phyloP scores from a whole-genome alignment of 2,888 invertebrate genomes.

The Drosophila barbarae region DNA sequence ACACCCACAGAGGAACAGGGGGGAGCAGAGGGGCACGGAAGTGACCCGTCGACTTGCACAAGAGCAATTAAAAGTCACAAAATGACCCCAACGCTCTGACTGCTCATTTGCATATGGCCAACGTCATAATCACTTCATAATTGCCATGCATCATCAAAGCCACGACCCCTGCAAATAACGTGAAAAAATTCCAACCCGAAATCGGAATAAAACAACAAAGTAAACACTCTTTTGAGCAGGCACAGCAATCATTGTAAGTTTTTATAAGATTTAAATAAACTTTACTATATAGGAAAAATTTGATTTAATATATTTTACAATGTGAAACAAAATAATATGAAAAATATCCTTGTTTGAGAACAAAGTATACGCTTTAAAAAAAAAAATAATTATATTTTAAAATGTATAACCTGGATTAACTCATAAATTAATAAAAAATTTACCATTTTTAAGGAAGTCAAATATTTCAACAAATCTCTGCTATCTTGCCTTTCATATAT shows the following conservation, averaged over 20 bases:
- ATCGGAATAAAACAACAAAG: slow-evolving; percentile 12
- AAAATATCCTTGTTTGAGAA: background rate
- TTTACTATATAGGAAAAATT: too few relatives aligned
- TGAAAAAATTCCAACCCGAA: slow-evolving; percentile 12
- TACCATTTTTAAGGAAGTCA: too few relatives aligned
- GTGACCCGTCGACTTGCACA: slow-evolving; percentile 15
- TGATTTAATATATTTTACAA: background rate
- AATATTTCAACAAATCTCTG: too few relatives aligned
- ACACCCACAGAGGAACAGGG: background rate
- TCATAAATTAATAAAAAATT: too few relatives aligned
- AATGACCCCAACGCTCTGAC: slow-evolving; percentile 41
- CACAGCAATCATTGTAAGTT: too few relatives aligned
- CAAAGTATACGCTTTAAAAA: background rate
- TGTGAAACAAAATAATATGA: background rate
- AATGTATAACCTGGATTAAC: background rate
- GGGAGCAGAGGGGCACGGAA: background rate
- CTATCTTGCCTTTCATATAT: background rate
- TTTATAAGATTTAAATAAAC: too few relatives aligned
- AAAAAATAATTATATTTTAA: background rate
- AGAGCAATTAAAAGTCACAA: slow-evolving; percentile 54
- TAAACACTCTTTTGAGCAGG: slow-evolving; percentile 1
- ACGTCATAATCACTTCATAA: slow-evolving; percentile 60
- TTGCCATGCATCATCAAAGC: slow-evolving; percentile 45
- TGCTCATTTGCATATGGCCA: slow-evolving; percentile 57
- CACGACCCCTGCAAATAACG: background rate